Evolutionary conservation across 2,797 vertebrate species (phyloP).

Genomic region (Nasua narica): DNA sequence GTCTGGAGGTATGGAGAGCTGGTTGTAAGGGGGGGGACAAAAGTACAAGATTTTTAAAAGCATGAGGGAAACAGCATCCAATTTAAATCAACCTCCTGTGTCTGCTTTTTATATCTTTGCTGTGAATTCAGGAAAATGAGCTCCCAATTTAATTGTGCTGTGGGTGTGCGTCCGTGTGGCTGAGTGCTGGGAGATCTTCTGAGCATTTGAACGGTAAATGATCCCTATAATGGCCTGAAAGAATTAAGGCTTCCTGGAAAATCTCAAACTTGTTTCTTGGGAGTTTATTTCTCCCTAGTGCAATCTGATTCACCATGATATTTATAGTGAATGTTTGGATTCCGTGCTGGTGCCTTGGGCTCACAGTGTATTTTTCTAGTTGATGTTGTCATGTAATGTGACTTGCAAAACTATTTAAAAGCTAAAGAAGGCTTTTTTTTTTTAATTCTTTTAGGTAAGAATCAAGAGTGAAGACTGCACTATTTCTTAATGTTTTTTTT

Average conservation of each 20-base stretch:
- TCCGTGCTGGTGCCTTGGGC: not conserved
- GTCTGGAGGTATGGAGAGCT: not conserved
- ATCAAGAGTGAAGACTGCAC: not conserved
- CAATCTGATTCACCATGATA: conserved; percentile 35
- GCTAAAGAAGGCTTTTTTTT: not conserved
- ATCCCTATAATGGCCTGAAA: not conserved
- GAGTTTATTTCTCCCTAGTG: conserved; percentile 25
- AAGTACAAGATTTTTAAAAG: conserved; percentile 24
- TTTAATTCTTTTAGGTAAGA: not conserved
- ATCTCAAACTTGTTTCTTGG: not conserved
- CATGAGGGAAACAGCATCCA: conserved; percentile 19
- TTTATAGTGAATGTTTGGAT: conserved; percentile 50
- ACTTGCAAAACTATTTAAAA: conserved; percentile 51
- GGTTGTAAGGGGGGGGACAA: not conserved
- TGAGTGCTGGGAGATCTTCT: not conserved
- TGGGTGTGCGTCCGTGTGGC: not conserved
- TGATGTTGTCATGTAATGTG: conserved; percentile 32
- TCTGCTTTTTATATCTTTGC: conserved; percentile 45
- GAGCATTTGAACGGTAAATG: conserved; percentile 31
- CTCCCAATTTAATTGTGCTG: conserved; percentile 31
- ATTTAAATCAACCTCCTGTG: conserved; percentile 35
- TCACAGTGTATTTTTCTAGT: conserved; percentile 49
- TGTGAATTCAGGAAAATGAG: conserved; percentile 50
- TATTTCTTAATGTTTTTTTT: not conserved
- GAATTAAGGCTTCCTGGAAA: conserved; percentile 40